Conservation (phyloP, 2,888 invertebrate species). For the Ceriagrion tenellum region DNA sequence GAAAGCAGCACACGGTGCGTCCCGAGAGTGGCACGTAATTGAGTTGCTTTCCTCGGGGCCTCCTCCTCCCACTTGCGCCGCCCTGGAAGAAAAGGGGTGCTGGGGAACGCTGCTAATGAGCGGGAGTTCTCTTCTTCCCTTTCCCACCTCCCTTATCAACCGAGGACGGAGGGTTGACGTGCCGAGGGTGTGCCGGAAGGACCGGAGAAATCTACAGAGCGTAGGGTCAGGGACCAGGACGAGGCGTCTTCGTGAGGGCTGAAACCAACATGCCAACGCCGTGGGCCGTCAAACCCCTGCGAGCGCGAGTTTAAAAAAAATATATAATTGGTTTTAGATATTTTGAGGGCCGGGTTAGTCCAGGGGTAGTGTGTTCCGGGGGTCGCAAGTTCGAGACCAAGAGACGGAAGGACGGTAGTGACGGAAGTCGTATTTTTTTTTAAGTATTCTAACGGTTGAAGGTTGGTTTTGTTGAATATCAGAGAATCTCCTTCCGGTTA, state of each 20-base stretch:
- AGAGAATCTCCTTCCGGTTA: no score
- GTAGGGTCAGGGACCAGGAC: not conserved
- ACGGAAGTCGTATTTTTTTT: no score
- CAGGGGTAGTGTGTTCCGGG: no score
- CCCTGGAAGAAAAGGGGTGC: not conserved
- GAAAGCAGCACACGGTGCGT: not conserved
- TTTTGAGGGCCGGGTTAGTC: no score
- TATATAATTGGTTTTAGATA: no score
- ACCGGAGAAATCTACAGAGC: not conserved
- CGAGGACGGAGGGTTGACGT: constrained; percentile 37
- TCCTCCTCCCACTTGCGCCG: not conserved
- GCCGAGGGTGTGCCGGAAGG: not conserved
- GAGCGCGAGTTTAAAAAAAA: no score
- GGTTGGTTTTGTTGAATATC: no score
- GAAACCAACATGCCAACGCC: no score
- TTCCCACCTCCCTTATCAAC: not conserved
- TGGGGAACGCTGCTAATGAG: constrained; percentile 23
- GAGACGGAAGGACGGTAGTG: no score
- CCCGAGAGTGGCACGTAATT: constrained; percentile 53
- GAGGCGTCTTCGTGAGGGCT: not conserved
- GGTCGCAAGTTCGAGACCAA: no score
- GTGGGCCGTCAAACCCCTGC: no score
- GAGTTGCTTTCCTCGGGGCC: constrained; percentile 37
- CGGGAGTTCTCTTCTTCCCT: not conserved
- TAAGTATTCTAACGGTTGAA: no score